These are phyloP conservation scores for Aphaenogaster ashmeadi DNA, from an alignment of 1,140 invertebrate species.

Conservation along the genomic window DNA sequence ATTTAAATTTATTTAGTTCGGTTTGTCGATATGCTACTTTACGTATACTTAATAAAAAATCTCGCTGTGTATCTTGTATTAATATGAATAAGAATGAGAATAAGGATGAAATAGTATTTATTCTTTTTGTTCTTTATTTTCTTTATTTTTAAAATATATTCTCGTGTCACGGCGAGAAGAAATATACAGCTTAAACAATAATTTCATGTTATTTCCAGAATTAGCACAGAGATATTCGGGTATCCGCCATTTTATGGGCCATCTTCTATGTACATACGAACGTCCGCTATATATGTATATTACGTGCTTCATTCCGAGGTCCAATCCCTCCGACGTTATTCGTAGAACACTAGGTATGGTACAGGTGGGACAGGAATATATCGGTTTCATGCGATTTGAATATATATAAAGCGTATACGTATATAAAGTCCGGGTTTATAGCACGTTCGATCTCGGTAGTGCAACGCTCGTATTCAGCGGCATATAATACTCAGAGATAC, in stretches of 20 bases:
- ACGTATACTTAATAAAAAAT: too few species aligned
- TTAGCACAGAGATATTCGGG: conserved; percentile 18
- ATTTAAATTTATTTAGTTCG: conserved; percentile 2
- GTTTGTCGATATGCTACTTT: neutral
- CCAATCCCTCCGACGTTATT: conserved; percentile 70
- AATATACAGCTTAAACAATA: neutral
- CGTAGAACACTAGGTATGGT: conserved; percentile 44
- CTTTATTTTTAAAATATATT: neutral
- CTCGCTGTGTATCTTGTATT: neutral
- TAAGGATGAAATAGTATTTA: neutral
- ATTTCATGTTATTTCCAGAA: conserved; percentile 32
- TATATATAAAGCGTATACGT: conserved; percentile 59
- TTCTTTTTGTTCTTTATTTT: neutral
- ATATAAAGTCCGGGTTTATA: conserved; percentile 62
- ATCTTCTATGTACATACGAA: conserved; percentile 47
- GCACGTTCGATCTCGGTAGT: conserved; percentile 35
- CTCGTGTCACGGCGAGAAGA: neutral
- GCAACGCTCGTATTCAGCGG: conserved; percentile 46
- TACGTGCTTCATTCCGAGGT: conserved; percentile 36
- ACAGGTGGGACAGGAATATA: conserved; percentile 65
- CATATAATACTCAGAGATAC: conserved; percentile 43
- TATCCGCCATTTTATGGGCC: conserved; percentile 19
- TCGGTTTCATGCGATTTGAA: conserved; percentile 69
- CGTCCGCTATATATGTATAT: conserved; percentile 31
- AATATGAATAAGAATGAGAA: neutral